Evolutionary conservation across 2,113 vertebrate species (phyloP), one percentile per base, ranked within the genome.

Genomic region (Meriones unguiculatus): DNA sequence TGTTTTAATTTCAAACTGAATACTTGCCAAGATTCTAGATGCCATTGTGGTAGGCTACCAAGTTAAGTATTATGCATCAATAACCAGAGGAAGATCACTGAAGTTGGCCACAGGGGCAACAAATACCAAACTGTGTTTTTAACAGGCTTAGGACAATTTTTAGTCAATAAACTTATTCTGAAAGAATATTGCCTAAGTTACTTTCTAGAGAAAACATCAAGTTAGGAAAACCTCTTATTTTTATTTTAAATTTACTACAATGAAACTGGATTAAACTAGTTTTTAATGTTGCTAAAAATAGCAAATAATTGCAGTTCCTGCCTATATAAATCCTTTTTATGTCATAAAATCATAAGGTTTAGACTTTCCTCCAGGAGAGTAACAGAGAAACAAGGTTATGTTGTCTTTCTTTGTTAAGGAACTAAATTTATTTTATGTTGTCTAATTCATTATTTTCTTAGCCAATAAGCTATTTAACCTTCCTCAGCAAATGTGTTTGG

Each of bases 1-100:
- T 97, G 90, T 96, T 96, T 97, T 94, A 76, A 95, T 97, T 97
- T 96, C 62, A 96, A 97, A 92, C 67, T 95, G 87, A 90, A 87
- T 91, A 95, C 73, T 88, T 94, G 41, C 67, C 85, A 94, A 70
- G 46, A 76, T 92, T 52, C 89, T 95, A 46, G 25, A 28, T 86
- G 25, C 81, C 18, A 85, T 89, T 95, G 70, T 95, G 70, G 91
- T 95, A 91, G 94, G 73, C 89, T 92, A 91, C 87, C 75, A 82
- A 95, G 67, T 15, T 89, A 95, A 97, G 67, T 59, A 76, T 41
- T 41, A 86, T 57, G 32, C 32, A 30, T 78, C 2, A 4, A 41
- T 50, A 72, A 65, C 18, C 90, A 91, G 9, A 80, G 64, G 32
- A 91, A 89, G 54, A 24, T 35, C 22, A 38, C 41, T 59, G n/a